Conservation (phyloP, 2,797 vertebrate species). For the Etheostoma perlongum region DNA sequence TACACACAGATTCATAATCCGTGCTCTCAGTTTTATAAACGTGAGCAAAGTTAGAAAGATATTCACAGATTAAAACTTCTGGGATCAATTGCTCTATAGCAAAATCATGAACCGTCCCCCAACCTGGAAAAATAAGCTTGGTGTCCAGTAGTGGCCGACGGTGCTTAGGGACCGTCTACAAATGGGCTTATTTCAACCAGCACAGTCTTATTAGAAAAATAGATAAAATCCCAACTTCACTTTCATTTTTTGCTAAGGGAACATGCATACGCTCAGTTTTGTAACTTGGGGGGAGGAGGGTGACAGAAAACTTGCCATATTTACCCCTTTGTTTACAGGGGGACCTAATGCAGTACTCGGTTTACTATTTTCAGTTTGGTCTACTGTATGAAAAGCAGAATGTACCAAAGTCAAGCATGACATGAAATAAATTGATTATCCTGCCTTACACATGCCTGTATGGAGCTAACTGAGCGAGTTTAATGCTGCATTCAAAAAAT, state of each 20-base stretch:
- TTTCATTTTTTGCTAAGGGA: too few relatives aligned
- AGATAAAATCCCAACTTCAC: too few relatives aligned
- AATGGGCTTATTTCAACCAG: slow-evolving; percentile 1
- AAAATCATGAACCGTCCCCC: too few relatives aligned
- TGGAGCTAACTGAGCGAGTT: neutral
- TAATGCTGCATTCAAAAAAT: slow-evolving; percentile 22
- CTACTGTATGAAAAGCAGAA: neutral
- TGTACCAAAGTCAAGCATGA: neutral
- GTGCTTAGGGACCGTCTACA: neutral
- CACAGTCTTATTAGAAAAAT: neutral
- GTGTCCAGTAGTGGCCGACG: too few relatives aligned
- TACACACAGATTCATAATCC: too few relatives aligned
- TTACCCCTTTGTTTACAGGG: neutral
- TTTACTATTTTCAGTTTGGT: neutral
- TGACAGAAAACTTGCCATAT: neutral
- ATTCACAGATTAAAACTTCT: too few relatives aligned
- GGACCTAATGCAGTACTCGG: neutral
- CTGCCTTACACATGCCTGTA: slow-evolving; percentile 1
- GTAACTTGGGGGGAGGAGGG: neutral
- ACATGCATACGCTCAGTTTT: neutral
- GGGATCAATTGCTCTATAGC: too few relatives aligned
- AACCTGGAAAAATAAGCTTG: too few relatives aligned
- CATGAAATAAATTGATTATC: neutral
- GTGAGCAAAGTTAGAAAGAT: too few relatives aligned
- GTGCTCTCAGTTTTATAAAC: too few relatives aligned